Evolutionary conservation across 1,140 invertebrate genomes (phyloP).

Genomic region (Drosophila yakuba): DNA sequence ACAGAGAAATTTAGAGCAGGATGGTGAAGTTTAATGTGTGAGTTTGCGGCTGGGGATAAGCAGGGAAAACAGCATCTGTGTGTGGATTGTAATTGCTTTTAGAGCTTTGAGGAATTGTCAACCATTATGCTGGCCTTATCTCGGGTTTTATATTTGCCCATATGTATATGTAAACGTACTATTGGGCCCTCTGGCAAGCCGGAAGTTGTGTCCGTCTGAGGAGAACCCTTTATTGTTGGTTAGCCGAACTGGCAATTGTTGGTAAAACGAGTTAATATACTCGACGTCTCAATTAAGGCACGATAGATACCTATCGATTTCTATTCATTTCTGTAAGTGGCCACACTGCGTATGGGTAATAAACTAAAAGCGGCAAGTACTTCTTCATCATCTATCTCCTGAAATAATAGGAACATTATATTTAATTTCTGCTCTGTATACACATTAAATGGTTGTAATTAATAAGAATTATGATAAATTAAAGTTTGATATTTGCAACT

Average conservation of each 20-base stretch:
- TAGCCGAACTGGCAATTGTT: slow-evolving; percentile 20
- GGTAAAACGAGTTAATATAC: slow-evolving; percentile 23
- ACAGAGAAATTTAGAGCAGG: slow-evolving; percentile 10
- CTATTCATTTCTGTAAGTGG: neutral
- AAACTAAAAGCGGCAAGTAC: neutral
- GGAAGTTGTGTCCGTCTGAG: neutral
- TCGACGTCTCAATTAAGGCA: slow-evolving; percentile 28
- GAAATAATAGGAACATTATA: too few species aligned
- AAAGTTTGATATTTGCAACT: too few species aligned
- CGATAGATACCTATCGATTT: neutral
- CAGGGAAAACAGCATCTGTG: slow-evolving; percentile 7
- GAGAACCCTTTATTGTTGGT: slow-evolving; percentile 13
- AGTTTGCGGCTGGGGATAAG: slow-evolving; percentile 7
- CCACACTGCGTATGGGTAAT: neutral
- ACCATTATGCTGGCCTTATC: slow-evolving; percentile 41
- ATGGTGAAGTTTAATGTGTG: slow-evolving; percentile 27
- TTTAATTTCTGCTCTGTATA: too few species aligned
- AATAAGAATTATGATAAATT: too few species aligned
- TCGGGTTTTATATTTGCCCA: neutral
- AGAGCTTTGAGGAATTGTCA: slow-evolving; percentile 63
- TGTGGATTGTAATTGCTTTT: slow-evolving; percentile 59
- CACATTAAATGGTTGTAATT: too few species aligned
- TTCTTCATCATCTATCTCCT: too few species aligned
- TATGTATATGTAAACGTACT: neutral
- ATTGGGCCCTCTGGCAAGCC: slow-evolving; percentile 1